Evolutionary conservation across 2,888 invertebrate species (phyloP), one percentile per base, ranked within the genome.

Genomic region (Andricus quercusramuli): DNA sequence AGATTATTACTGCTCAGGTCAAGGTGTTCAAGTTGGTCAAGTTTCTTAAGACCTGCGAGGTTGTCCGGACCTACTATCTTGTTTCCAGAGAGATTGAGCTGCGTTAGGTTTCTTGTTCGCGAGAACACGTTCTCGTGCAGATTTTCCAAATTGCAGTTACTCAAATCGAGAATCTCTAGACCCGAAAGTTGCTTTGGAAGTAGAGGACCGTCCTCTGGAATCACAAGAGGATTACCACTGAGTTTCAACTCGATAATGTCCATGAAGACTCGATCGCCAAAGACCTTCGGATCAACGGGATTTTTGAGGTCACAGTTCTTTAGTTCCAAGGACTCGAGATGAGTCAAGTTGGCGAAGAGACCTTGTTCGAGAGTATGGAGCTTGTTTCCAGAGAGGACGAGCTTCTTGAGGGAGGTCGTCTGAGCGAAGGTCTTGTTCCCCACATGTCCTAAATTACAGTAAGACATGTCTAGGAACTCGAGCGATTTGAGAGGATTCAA

Each of bases 401-500:
- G 93, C 77, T 94, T 94, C 88, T 94, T 95, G 92, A 96, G 93
- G 15, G 95, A 94, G 1, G 95, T 95, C 95, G 96, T 96, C 88
- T 95, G 95, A 6, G 95, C 94, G 88, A 96, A 96, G 4, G 95
- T 95, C 47, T 95, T 94, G 59, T 95, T 95, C 0, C 95, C 95
- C 79, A 96, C 93, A 84, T 94, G 94, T 0, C 95, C 95, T 3
- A 96, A 93, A 89, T 95, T 95, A 90, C 96, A 96, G 89, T 95
- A 96, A 9, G 96, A 96, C 96, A 96, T 96, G 90, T 96, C 96
- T 5, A 96, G 92, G 87, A 95, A 95, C 90, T 95, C 95, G 51
- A 96, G 92, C 20, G 95, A 95, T 81, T 95, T 94, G 1, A 96
- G 91, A 0, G 96, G 96, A 3, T 95, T 95, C 41, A 96, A 90